Conservation (phyloP, 2,113 vertebrate genomes). For the Halcyon malimbica region DNA sequence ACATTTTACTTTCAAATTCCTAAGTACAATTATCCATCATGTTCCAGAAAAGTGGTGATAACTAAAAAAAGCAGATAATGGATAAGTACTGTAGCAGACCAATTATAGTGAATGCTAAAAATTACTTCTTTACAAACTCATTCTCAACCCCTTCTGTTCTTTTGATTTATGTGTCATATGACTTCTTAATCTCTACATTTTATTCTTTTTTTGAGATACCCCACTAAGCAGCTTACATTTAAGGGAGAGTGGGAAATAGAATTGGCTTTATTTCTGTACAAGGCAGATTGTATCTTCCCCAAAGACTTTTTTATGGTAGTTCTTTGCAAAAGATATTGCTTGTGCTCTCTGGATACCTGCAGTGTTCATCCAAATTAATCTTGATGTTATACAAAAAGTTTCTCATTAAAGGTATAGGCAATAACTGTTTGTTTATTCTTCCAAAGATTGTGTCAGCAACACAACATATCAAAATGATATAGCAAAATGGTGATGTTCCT, state of each 20-base stretch:
- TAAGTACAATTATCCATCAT: conserved; percentile 57
- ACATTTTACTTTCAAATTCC: conserved; percentile 77
- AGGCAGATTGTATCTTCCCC: conserved; percentile 38
- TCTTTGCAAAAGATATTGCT: conserved; percentile 19
- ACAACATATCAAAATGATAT: background rate
- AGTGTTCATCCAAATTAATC: conserved; percentile 8
- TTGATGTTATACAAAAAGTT: background rate
- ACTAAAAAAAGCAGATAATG: conserved; percentile 60
- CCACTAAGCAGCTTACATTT: conserved; percentile 29
- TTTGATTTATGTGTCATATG: conserved; percentile 36
- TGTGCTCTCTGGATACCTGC: conserved; percentile 21
- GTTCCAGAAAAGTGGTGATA: conserved; percentile 56
- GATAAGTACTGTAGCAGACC: conserved; percentile 39
- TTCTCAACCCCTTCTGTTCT: conserved; percentile 27
- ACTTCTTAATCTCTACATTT: conserved; percentile 44
- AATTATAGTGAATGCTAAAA: conserved; percentile 63
- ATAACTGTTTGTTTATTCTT: background rate
- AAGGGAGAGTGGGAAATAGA: conserved; percentile 3
- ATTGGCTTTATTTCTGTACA: conserved; percentile 16
- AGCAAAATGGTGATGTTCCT: background rate
- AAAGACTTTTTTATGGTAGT: conserved; percentile 23
- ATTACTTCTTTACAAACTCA: conserved; percentile 59
- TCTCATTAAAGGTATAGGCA: conserved; percentile 26
- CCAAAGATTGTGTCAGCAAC: background rate
- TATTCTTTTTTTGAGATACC: background rate